A percentile compares a stretch with the other conserved stretches of the same genome.
Conservation (phyloP, 2,888 invertebrate species). For the Cyclophora punctaria region DNA sequence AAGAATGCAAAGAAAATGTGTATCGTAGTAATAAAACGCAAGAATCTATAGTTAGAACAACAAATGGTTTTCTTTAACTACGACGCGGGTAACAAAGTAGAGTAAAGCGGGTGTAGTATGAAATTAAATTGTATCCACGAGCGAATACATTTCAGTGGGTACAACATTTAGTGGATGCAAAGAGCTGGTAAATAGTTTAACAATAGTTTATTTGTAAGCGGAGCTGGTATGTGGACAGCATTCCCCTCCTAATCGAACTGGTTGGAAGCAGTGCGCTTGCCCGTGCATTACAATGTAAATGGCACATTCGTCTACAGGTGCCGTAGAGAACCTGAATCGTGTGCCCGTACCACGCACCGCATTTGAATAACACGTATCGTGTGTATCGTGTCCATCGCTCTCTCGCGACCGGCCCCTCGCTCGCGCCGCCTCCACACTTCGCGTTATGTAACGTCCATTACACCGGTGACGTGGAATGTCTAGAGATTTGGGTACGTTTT, state of each 20-base stretch:
- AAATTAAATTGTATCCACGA: neutral
- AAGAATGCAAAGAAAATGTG: no score
- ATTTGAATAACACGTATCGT: constrained; percentile 39
- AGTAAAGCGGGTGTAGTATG: no score
- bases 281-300: constrained; percentile 68
- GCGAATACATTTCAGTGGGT: neutral
- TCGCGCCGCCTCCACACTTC: constrained; percentile 12
- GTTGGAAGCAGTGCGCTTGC: constrained; percentile 49
- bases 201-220: constrained; percentile 18
- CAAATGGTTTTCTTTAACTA: no score
- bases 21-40: no score
- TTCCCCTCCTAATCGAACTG: constrained; percentile 67
- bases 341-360: constrained; percentile 27
- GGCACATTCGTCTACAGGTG: constrained; percentile 69
- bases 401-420: constrained; percentile 10
- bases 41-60: no score
- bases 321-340: constrained; percentile 56
- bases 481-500: constrained; percentile 34
- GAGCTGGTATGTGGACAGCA: constrained; percentile 46
- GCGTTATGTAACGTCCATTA: constrained; percentile 26
- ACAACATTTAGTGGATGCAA: constrained; percentile 10
- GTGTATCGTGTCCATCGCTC: constrained; percentile 39
- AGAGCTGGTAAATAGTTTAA: constrained; percentile 8
- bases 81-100: no score
- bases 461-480: constrained; percentile 22